Evolutionary conservation across 2,888 invertebrate species (phyloP), one percentile per base, ranked within the genome.

Genomic region (Sinelater perroti): DNA sequence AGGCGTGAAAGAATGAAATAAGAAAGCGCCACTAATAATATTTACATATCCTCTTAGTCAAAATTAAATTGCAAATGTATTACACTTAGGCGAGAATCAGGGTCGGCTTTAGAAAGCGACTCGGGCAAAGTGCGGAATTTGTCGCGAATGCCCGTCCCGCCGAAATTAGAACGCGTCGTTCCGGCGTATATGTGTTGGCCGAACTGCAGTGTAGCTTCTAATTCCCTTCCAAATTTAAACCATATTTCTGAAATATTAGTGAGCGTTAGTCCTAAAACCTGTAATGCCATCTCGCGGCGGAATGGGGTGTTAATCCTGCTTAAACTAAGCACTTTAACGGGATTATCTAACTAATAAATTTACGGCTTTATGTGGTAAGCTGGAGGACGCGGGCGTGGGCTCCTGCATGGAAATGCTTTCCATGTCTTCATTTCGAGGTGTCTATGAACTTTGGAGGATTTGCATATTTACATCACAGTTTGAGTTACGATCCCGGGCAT

Each of bases 311-410:
- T 82, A 82, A 82, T 82, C 82, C 81, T 66, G 67, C 73, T 72
- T 73, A 74, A 74, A 76, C 74, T 73, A 73, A 73, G 78, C 77
- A 80, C 79, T 80, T 80, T 79, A 76, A 77, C 77, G 75, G 78
- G 82, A 80, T 82, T 82, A 81, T 81, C 76, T 77, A 77, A 79
- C 79, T 79, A 80, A 82, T 83, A 83, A 83, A 83, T 82, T 82
- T 76, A 70, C 75, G 79, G 82, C 82, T 83, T 82, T 81, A 80
- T 80, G 80, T n/a, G n/a, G n/a, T 82, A 82, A 83, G 82, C 82
- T 79, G 79, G 75, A 76, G 75, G 73, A 75, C 71, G 73, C 70
- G 69, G 74, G 70, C 71, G 67, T 60, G 71, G 65, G 70, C 66
- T 67, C 65, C 67, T 69, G 67, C 71, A 71, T 72, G 73, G 73